phyloP scores from a whole-genome alignment of 2,113 vertebrate genomes.

The Tamias sibiricus region DNA sequence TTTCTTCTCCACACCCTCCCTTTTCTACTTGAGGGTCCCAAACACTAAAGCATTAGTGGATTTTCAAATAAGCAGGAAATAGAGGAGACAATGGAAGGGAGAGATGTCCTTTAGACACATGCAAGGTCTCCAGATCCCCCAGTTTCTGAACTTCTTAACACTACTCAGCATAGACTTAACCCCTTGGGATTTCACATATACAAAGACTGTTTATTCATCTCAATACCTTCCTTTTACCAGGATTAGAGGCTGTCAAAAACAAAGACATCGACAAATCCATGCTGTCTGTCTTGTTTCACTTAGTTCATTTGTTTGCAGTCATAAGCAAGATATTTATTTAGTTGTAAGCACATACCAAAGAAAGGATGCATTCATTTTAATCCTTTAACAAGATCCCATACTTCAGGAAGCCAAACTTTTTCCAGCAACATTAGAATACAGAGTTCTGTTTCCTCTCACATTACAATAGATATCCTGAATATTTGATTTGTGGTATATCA shows the following conservation, averaged over 20 bases:
- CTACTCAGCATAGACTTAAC: neutral
- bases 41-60: conserved; percentile 30
- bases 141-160: conserved; percentile 62
- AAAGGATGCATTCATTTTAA: conserved; percentile 77
- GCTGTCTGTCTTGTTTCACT: conserved; percentile 77
- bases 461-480: conserved; percentile 77
- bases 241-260: conserved; percentile 79
- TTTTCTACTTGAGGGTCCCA: conserved; percentile 24
- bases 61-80: conserved; percentile 70
- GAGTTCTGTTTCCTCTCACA: conserved; percentile 67
- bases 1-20: neutral
- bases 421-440: conserved; percentile 69
- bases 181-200: conserved; percentile 71
- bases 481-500: conserved; percentile 77
- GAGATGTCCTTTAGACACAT: conserved; percentile 68
- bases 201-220: conserved; percentile 74
- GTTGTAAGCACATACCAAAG: conserved; percentile 78
- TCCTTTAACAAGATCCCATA: conserved; percentile 78
- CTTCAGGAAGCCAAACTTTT: conserved; percentile 77
- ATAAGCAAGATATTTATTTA: conserved; percentile 80
- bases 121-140: conserved; percentile 50
- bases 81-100: conserved; percentile 38
- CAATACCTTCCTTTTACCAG: conserved; percentile 73
- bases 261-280: conserved; percentile 65
- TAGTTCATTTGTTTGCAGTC: conserved; percentile 81